Percentiles rank a stretch among this genome's conserved stretches.
These are phyloP conservation scores for Podilymbus podiceps DNA, from an alignment of 2,113 vertebrate genomes.

Conservation along the genomic window DNA sequence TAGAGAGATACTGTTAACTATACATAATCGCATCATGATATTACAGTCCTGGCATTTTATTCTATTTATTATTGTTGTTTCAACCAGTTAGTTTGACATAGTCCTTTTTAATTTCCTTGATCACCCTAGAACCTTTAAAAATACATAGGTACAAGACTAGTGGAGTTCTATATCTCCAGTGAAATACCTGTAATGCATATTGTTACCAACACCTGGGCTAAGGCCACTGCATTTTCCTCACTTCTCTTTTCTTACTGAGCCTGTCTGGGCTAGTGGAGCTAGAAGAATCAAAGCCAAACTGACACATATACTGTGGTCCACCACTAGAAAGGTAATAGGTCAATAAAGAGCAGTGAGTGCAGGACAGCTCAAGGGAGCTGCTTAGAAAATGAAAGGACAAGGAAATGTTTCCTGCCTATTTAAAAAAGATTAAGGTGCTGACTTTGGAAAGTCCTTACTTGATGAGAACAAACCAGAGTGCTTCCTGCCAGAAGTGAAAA, in stretches of 20 bases:
- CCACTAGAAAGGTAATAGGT: neutral
- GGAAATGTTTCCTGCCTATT: neutral
- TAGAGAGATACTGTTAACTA: neutral
- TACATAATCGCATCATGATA: neutral
- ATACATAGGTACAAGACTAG: neutral
- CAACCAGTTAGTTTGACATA: neutral
- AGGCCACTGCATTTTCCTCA: neutral
- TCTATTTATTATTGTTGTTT: neutral
- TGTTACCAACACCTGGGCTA: neutral
- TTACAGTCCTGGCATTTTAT: neutral
- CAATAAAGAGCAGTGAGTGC: neutral
- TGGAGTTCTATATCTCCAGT: neutral
- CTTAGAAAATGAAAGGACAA: slow-evolving; percentile 2
- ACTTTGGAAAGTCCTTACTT: neutral
- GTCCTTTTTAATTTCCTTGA: neutral
- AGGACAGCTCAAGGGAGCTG: neutral
- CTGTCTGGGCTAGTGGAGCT: neutral
- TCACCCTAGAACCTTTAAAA: neutral
- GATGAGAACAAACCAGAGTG: neutral
- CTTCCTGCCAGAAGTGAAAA: neutral
- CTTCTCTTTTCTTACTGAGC: neutral
- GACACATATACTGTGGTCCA: neutral
- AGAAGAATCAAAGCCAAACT: neutral
- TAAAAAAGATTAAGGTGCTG: slow-evolving; percentile 6
- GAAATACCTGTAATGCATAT: neutral